Evolutionary conservation across 2,888 invertebrate species (phyloP).

Genomic region (Pycnomerus fuliginosus): DNA sequence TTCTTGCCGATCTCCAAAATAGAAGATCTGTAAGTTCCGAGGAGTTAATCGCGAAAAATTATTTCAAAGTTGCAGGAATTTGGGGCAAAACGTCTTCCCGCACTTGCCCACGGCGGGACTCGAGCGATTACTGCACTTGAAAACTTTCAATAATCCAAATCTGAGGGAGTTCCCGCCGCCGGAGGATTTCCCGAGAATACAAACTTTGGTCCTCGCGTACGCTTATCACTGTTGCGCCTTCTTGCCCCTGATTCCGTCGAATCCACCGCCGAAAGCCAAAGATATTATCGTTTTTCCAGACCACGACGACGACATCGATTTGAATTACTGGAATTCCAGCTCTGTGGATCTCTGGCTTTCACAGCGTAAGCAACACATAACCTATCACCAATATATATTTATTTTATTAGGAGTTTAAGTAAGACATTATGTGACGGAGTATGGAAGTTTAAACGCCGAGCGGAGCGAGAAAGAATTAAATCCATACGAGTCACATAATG

Average conservation of each 20-base stretch:
- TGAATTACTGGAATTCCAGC: constrained; percentile 78
- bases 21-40: constrained; percentile 78
- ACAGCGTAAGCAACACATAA: constrained; percentile 71
- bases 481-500: too few relatives aligned
- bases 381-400: too few relatives aligned
- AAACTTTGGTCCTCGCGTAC: constrained; percentile 83
- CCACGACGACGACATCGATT: constrained; percentile 67
- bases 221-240: constrained; percentile 97
- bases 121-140: constrained; percentile 76
- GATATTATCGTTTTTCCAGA: constrained; percentile 72
- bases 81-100: constrained; percentile 87
- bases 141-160: constrained; percentile 89
- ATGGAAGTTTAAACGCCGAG: too few relatives aligned
- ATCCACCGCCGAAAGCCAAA: constrained; percentile 56
- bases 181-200: constrained; percentile 81
- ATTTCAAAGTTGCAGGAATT: constrained; percentile 63
- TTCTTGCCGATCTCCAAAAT: constrained; percentile 76
- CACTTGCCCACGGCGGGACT: constrained; percentile 80
- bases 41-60: background rate
- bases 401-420: too few relatives aligned
- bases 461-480: too few relatives aligned
- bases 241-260: constrained; percentile 64
- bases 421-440: too few relatives aligned
- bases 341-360: constrained; percentile 82
- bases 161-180: constrained; percentile 85